Evolutionary conservation across 2,888 invertebrate species (phyloP), one percentile per base, ranked within the genome.

Genomic region (Blastobasis lacticolella): DNA sequence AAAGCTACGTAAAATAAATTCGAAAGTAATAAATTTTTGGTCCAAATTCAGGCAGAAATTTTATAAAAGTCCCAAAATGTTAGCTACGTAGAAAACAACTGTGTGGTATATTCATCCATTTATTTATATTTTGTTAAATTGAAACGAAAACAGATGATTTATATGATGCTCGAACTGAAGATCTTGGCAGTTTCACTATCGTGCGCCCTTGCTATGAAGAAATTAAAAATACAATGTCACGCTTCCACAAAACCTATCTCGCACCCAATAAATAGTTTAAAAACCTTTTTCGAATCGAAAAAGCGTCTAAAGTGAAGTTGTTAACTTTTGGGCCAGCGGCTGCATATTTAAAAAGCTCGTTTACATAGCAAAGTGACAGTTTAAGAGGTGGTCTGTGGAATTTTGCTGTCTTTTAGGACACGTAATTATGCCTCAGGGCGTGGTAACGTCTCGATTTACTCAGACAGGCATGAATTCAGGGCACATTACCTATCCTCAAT

Each of bases 1-100:
- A 65, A 62, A 62, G 69, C 75, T 61, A 71, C 60, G 58, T 69
- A 66, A 79, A 78, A 73, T 80, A 75, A 80, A 78, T 77, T 81
- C 71, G 68, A 79, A 81, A 81, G 59, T 52, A 81, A 77, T 57
- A 58, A 57, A 23, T 23, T 63, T 66, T 82, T 83, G 82, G 82
- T 81, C 83, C 83, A 62, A 73, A 76, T 66, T 69, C 64, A 71
- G 73, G 66, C 73, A 71, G 69, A 74, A 63, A 61, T 52, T 58
- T 52, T 51, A 48, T 55, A 51, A 37, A 53, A 43, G 49, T 53
- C 46, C 42, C 51, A 58, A 57, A 48, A 23, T 5, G 38, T 49
- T 46, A 51, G 42, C 50, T 55, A 56, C 48, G 5, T 10, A 52
- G 45, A 48, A 42, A n/a, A 5, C 6, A 43, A 23, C 23, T 23